Evolutionary conservation across 2,888 invertebrate genomes (phyloP).

Genomic region (Maniola hyperantus): DNA sequence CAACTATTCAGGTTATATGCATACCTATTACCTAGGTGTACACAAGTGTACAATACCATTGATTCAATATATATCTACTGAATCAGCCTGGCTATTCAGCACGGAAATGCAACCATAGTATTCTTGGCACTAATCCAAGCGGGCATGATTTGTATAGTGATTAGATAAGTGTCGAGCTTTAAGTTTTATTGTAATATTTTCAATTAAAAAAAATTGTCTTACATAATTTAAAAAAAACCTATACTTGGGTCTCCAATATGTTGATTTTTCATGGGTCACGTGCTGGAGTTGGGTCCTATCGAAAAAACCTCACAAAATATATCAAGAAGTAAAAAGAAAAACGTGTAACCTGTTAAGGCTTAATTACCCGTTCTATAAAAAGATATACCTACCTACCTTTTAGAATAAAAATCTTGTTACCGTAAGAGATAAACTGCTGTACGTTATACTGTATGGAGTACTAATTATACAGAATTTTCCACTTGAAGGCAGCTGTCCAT

Average conservation of each 20-base stretch:
- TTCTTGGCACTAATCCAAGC: too few species aligned
- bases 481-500: constrained; percentile 36
- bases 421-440: constrained; percentile 26
- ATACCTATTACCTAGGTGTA: too few species aligned
- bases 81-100: too few species aligned
- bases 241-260: background rate
- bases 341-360: constrained; percentile 5
- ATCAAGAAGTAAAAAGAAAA: constrained; percentile 16
- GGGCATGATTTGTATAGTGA: too few species aligned
- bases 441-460: constrained; percentile 23
- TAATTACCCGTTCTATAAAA: constrained; percentile 17
- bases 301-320: constrained; percentile 9
- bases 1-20: background rate
- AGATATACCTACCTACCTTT: constrained; percentile 14
- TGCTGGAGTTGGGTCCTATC: background rate
- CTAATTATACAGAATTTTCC: constrained; percentile 38
- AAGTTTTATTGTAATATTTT: too few species aligned
- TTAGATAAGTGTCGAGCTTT: background rate
- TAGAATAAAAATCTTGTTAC: constrained; percentile 30
- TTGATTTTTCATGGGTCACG: background rate
- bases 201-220: too few species aligned
- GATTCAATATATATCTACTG: too few species aligned
- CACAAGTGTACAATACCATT: too few species aligned
- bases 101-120: too few species aligned
- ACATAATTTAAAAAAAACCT: too few species aligned